Conservation (phyloP, 2,797 vertebrate species). For the Semotilus atromaculatus region DNA sequence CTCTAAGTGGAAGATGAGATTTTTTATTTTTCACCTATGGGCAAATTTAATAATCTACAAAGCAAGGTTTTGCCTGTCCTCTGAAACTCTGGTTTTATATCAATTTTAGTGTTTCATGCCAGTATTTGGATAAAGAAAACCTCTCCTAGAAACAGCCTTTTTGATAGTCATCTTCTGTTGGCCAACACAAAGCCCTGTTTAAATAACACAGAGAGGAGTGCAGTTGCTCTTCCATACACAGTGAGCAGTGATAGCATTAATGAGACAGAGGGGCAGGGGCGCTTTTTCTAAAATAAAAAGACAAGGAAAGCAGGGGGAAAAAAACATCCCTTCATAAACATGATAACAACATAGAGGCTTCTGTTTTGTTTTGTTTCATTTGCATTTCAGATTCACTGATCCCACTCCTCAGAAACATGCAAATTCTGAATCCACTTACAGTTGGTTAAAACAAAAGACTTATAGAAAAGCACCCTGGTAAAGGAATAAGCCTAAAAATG, state of each 20-base stretch:
- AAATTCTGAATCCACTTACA: constrained; percentile 15
- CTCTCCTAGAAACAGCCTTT: background rate
- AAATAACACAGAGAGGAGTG: background rate
- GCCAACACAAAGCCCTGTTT: background rate
- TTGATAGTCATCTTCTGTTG: constrained; percentile 5
- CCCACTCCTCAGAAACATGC: background rate
- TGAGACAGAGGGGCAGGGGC: background rate
- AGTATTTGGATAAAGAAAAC: background rate
- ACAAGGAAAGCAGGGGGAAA: background rate
- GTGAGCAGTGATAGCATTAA: background rate
- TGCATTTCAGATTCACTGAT: background rate
- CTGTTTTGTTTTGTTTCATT: constrained; percentile 7
- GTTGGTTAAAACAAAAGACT: background rate
- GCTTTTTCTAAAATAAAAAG: background rate
- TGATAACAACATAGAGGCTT: constrained; percentile 8
- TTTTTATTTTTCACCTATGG: background rate
- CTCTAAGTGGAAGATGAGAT: background rate
- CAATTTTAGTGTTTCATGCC: background rate
- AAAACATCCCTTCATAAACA: constrained; percentile 8
- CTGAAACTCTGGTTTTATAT: constrained; percentile 4
- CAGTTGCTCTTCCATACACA: background rate
- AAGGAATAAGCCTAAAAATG: background rate
- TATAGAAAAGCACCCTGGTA: background rate
- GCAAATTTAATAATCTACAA: background rate
- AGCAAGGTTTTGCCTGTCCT: background rate